Evolutionary conservation across 1,140 invertebrate species (phyloP).

Genomic region (Drosophila funebris): DNA sequence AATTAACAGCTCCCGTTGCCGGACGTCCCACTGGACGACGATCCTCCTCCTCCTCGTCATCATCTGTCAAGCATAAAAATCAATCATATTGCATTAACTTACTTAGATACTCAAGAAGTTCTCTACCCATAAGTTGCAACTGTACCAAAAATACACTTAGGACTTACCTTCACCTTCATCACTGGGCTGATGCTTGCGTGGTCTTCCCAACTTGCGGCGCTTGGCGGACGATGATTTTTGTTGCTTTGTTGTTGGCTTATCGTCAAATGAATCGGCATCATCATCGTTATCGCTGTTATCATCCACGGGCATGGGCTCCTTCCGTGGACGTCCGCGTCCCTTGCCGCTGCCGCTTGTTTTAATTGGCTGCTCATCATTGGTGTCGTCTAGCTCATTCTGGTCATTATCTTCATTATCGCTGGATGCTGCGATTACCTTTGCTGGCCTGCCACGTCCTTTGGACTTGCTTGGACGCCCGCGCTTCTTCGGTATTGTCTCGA

Average conservation of each 20-base stretch:
- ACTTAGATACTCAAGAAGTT: neutral
- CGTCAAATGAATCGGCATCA: constrained; percentile 14
- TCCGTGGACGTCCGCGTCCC: constrained; percentile 67
- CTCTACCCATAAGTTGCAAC: too few species aligned
- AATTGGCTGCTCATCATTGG: neutral
- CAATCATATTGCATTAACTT: too few species aligned
- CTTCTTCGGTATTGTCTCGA: constrained; percentile 47
- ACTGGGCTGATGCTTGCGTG: constrained; percentile 59
- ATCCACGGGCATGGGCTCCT: neutral
- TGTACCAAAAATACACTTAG: too few species aligned
- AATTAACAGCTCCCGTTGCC: constrained; percentile 57
- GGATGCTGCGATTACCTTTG: constrained; percentile 1
- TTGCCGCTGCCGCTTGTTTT: constrained; percentile 26
- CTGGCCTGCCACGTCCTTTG: constrained; percentile 43
- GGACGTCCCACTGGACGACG: constrained; percentile 63
- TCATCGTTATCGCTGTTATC: constrained; percentile 30
- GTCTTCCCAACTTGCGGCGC: constrained; percentile 54
- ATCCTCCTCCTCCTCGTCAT: constrained; percentile 51
- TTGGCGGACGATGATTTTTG: constrained; percentile 47
- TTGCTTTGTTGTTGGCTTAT: constrained; percentile 1
- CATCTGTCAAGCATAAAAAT: neutral
- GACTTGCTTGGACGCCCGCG: constrained; percentile 58
- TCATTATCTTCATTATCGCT: neutral
- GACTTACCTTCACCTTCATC: constrained; percentile 51
- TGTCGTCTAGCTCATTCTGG: neutral